Conservation (phyloP, 64 coral and sea anemone species). For the Pachyseris speciosa region DNA sequence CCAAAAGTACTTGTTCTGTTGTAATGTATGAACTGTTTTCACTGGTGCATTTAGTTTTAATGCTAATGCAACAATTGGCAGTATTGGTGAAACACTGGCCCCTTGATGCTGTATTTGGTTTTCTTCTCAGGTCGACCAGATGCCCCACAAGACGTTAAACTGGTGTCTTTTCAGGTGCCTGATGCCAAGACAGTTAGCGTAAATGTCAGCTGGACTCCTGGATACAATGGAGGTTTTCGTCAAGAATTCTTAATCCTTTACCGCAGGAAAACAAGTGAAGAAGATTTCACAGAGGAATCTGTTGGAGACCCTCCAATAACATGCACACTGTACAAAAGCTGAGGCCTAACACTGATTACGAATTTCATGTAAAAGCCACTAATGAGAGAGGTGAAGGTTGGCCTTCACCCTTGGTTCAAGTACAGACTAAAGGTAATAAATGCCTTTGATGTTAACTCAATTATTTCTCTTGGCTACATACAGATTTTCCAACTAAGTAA, state of each 20-base stretch:
- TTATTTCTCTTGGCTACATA: no score
- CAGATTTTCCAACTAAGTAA: not conserved
- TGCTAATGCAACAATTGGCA: no score
- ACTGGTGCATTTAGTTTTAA: no score
- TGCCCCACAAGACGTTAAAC: conserved; percentile 58
- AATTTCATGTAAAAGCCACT: conserved; percentile 59
- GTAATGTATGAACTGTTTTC: no score
- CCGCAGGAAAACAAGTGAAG: not conserved
- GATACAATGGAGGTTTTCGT: conserved; percentile 68
- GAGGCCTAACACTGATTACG: conserved; percentile 60
- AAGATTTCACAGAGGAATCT: not conserved
- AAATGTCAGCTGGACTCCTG: conserved; percentile 88
- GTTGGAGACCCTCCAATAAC: conserved; percentile 31
- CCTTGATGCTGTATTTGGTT: no score
- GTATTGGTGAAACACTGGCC: no score
- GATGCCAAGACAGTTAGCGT: conserved; percentile 63
- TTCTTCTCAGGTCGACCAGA: conserved; percentile 67
- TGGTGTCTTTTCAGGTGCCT: conserved; percentile 7
- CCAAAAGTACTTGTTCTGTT: no score
- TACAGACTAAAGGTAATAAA: conserved; percentile 63
- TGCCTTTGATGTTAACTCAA: not conserved
- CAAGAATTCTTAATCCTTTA: conserved; percentile 77
- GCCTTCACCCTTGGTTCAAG: not conserved
- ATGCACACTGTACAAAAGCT: conserved; percentile 51
- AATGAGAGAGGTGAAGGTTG: conserved; percentile 53